Evolutionary conservation across 2,797 vertebrate genomes (phyloP).

Genomic region (Masticophis lateralis): DNA sequence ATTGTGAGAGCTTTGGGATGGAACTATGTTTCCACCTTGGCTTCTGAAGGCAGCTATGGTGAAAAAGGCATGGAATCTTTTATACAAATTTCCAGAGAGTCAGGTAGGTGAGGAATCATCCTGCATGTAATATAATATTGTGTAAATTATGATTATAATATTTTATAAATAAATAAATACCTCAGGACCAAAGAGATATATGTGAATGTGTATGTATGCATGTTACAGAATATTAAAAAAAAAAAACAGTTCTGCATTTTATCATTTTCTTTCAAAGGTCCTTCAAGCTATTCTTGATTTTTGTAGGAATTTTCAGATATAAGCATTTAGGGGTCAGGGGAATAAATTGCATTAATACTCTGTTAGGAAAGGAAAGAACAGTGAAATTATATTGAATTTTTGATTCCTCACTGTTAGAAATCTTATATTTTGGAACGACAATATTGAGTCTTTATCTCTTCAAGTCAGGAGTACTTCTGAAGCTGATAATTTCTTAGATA

Average conservation of each 20-base stretch:
- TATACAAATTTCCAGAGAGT: slow-evolving; percentile 95
- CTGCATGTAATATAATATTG: neutral
- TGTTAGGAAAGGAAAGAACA: slow-evolving; percentile 13
- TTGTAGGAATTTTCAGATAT: slow-evolving; percentile 21
- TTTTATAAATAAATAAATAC: neutral
- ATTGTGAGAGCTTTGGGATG: slow-evolving; percentile 93
- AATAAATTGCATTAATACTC: neutral
- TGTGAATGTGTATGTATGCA: neutral
- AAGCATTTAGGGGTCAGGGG: slow-evolving; percentile 13
- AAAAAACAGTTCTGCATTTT: neutral
- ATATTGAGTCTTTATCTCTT: slow-evolving; percentile 28
- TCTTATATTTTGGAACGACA: neutral
- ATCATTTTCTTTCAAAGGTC: neutral
- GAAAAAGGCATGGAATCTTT: slow-evolving; percentile 98
- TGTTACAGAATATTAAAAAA: neutral
- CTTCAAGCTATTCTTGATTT: rapidly evolving
- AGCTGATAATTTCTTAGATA: neutral
- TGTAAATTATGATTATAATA: neutral
- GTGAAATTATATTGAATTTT: neutral
- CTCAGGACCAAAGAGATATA: neutral
- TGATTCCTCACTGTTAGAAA: neutral
- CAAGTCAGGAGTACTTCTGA: slow-evolving; percentile 6
- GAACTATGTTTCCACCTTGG: slow-evolving; percentile 96
- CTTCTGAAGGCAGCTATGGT: slow-evolving; percentile 97
- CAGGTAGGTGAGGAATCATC: slow-evolving; percentile 77